phyloP scores from a whole-genome alignment of 2,113 vertebrate genomes.

The Rhea pennata region DNA sequence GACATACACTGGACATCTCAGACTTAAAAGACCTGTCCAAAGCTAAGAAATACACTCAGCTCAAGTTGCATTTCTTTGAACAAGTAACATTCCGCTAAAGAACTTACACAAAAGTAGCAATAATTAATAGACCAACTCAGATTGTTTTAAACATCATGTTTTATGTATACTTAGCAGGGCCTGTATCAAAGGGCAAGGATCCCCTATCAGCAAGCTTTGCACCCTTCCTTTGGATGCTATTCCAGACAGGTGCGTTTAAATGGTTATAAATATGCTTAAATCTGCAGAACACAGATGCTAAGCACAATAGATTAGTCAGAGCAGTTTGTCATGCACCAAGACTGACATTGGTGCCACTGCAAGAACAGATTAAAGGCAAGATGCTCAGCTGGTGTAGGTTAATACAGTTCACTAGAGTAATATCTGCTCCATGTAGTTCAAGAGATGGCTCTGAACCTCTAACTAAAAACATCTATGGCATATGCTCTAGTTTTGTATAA shows the following conservation, averaged over 20 bases:
- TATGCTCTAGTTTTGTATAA: neutral
- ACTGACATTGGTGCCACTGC: neutral
- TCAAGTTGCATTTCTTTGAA: neutral
- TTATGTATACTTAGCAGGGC: conserved; percentile 24
- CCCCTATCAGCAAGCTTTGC: conserved; percentile 47
- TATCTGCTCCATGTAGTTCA: neutral
- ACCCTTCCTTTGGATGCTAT: conserved; percentile 61
- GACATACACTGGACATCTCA: neutral
- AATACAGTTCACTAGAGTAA: neutral
- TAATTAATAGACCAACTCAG: neutral
- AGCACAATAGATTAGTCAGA: neutral
- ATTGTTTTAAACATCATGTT: neutral
- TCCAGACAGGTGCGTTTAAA: conserved; percentile 60
- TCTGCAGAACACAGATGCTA: neutral
- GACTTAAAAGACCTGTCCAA: neutral
- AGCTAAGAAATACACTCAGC: neutral
- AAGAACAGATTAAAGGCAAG: neutral
- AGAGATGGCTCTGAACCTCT: neutral
- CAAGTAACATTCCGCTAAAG: neutral
- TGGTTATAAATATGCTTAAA: neutral
- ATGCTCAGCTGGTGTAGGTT: neutral
- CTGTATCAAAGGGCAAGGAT: conserved; percentile 47
- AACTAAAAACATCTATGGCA: too few species aligned
- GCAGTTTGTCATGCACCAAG: neutral
- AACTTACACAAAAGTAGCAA: neutral